Conservation (phyloP, 2,113 vertebrate genomes). For the Brienomyrus longianalis region DNA sequence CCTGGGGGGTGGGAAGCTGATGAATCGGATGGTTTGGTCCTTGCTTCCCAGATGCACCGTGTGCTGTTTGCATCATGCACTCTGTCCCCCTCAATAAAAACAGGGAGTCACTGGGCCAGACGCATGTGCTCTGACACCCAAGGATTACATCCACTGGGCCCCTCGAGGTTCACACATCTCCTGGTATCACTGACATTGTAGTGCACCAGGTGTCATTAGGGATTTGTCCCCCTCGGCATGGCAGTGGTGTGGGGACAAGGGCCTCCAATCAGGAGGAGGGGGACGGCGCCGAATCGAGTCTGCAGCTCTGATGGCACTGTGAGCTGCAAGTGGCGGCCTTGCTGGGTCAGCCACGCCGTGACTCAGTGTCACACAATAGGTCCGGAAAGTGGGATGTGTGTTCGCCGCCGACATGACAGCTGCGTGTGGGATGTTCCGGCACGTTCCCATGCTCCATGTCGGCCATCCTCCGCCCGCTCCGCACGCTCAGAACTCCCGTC, state of each 20-base stretch:
- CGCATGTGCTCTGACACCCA: conserved; percentile 43
- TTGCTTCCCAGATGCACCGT: not conserved
- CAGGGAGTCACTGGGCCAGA: not conserved
- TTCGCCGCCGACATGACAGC: not conserved
- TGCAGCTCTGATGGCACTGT: not conserved
- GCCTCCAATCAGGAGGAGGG: not conserved
- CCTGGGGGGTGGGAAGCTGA: not conserved
- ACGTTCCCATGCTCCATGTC: conserved; percentile 10
- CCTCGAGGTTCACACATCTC: conserved; percentile 41
- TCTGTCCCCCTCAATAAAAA: not conserved
- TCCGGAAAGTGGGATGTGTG: conserved; percentile 15
- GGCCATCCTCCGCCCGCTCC: conserved; percentile 21
- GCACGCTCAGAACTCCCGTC: not conserved
- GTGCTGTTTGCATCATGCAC: not conserved
- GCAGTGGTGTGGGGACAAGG: not conserved
- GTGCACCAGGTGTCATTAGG: conserved; percentile 47
- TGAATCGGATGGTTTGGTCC: not conserved
- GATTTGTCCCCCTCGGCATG: conserved; percentile 22
- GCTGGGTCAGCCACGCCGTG: not conserved
- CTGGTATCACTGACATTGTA: conserved; percentile 48
- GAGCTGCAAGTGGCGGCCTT: not conserved
- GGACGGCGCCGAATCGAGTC: not conserved
- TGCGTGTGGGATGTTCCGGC: conserved; percentile 17
- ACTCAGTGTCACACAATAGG: conserved; percentile 18
- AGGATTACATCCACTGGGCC: conserved; percentile 45